A percentile compares a stretch with the other conserved stretches of the same genome.
Evolutionary conservation across 2,113 vertebrate genomes (phyloP).

Genomic region (Rhombomys opimus): DNA sequence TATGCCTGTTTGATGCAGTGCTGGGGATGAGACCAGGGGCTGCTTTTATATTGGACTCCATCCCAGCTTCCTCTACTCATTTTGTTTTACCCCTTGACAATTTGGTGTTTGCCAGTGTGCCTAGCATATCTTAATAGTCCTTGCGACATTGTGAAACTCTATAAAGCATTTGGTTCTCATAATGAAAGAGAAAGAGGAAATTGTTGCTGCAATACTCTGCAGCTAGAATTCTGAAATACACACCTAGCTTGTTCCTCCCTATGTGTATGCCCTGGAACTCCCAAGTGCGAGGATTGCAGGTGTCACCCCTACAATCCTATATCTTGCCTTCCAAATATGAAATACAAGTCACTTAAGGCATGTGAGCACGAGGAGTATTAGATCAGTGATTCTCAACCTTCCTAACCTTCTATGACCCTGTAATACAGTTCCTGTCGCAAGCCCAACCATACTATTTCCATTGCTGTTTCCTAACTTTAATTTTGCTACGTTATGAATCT

Average conservation of each 20-base stretch:
- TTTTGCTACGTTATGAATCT: background rate
- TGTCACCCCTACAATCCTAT: background rate
- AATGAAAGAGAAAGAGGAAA: slow-evolving; percentile 19
- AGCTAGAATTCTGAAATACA: slow-evolving; percentile 24
- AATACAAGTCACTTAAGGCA: background rate
- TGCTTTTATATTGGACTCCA: background rate
- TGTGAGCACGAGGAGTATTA: background rate
- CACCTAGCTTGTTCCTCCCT: background rate
- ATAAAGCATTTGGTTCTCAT: background rate
- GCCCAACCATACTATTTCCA: background rate
- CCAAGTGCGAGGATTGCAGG: background rate
- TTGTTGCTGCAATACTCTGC: slow-evolving; percentile 3
- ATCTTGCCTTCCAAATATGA: background rate
- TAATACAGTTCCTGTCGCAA: background rate
- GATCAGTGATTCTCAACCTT: background rate
- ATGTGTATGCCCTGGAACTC: background rate
- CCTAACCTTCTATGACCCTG: background rate
- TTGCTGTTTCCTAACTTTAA: background rate
- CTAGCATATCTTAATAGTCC: background rate
- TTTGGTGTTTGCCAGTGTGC: background rate
- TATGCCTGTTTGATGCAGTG: background rate
- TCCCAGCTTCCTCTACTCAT: background rate
- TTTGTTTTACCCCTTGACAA: background rate
- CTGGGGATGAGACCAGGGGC: background rate
- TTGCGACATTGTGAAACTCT: background rate